Evolutionary conservation across 2,888 invertebrate genomes (phyloP), one percentile per base, ranked within the genome.

Genomic region (Aporophyla nigra): DNA sequence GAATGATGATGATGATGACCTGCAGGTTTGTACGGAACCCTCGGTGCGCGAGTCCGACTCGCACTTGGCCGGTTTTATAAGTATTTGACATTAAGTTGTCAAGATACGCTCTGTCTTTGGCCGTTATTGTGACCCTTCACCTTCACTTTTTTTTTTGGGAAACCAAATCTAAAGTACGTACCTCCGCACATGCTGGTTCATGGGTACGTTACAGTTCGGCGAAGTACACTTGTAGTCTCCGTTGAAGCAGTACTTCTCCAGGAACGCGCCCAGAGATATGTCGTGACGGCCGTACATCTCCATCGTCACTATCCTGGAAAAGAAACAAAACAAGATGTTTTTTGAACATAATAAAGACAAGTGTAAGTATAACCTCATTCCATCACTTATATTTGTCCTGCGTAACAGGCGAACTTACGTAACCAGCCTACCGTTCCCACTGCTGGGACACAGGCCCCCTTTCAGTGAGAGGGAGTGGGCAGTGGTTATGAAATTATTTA

Each of bases 221-320:
- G 98, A 98, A 0, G 98, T 98, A 90, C 99, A 99, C 80, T 97
- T 97, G 93, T 99, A 99, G 3, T 98, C 97, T 12, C 98, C 97
- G 76, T 98, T 98, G 93, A 99, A 98, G 93, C 99, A 99, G 92
- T 99, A 99, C 76, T 98, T 97, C 92, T 99, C 98, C 63, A 99
- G 97, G 92, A 99, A 99, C 82, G 98, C 98, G 54, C 99, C 99
- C 63, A 99, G 95, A 1, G 99, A 98, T 88, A 99, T 99, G 94
- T 99, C 99, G 92, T 99, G 99, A 40, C 98, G 97, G 0, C 99
- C 99, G 94, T 99, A 99, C 96, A 99, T 98, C 91, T 99, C 98
- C 99, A 99, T 99, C 74, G 98, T 98, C 0, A 99, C 98, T 72
- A 99, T 97, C 98, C 98, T 98, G 82, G 0, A 71, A 5, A n/a